Evolutionary conservation across 2,797 vertebrate species (phyloP).

Genomic region (Phrynocephalus forsythii): DNA sequence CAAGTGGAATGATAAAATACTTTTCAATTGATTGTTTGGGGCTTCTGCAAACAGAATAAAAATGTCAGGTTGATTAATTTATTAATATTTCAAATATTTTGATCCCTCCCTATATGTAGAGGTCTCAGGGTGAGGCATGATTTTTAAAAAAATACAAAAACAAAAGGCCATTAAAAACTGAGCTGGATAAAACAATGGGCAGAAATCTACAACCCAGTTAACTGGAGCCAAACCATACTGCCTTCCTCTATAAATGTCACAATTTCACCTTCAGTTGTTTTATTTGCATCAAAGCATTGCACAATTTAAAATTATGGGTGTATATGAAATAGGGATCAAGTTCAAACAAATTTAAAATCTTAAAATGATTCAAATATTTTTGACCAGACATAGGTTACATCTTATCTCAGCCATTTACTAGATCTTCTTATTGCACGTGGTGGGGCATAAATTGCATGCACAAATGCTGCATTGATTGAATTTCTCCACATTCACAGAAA

Average conservation of each 20-base stretch:
- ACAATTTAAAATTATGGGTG: no score
- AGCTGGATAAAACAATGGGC: neutral
- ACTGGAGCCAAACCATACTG: neutral
- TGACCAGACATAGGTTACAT: no score
- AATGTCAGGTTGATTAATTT: neutral
- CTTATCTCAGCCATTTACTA: no score
- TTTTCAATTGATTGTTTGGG: neutral
- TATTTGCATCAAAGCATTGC: no score
- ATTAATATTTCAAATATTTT: neutral
- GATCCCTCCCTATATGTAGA: neutral
- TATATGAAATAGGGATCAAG: no score
- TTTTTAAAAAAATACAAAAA: neutral
- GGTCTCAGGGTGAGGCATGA: neutral
- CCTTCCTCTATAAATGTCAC: neutral
- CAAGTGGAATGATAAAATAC: neutral
- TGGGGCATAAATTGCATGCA: no score
- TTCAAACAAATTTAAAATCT: no score
- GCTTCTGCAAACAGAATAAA: neutral
- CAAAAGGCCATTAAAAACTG: neutral
- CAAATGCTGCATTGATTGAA: no score
- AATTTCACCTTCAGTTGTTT: neutral
- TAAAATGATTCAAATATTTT: no score
- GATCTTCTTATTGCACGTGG: no score
- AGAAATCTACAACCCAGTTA: neutral
- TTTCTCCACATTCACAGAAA: no score